Conservation (phyloP, 2,113 vertebrate species). For the Marmota monax region DNA sequence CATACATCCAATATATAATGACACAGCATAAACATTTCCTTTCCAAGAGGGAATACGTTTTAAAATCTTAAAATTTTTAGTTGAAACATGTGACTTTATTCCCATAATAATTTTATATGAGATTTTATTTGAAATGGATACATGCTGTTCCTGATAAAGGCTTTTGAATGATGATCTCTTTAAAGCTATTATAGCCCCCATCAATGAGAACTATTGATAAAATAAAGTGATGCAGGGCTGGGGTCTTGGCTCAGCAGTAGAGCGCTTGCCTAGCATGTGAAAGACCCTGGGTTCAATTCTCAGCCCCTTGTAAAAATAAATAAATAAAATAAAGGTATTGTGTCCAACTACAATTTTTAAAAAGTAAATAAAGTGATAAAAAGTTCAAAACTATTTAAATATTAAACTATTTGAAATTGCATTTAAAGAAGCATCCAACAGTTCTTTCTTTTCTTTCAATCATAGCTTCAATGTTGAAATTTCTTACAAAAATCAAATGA, state of each 20-base stretch:
- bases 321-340: too few species aligned
- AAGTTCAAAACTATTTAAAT: neutral
- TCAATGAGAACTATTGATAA: neutral
- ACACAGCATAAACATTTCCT: too few species aligned
- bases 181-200: neutral
- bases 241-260: too few species aligned
- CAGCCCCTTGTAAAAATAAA: too few species aligned
- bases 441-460: neutral
- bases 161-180: neutral
- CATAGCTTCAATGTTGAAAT: neutral
- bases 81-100: neutral
- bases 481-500: conserved; percentile 15
- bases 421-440: neutral
- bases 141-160: neutral
- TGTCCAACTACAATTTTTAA: too few species aligned
- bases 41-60: neutral
- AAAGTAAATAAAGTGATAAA: neutral
- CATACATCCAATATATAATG: too few species aligned
- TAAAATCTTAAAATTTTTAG: neutral
- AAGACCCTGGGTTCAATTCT: too few species aligned
- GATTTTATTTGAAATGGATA: neutral
- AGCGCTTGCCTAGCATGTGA: too few species aligned
- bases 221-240: neutral
- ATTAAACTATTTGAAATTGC: conserved; percentile 16
- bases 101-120: neutral